Evolutionary conservation across 2,113 vertebrate genomes (phyloP), one percentile per base, ranked within the genome.

Genomic region (Xyrauchen texanus): DNA sequence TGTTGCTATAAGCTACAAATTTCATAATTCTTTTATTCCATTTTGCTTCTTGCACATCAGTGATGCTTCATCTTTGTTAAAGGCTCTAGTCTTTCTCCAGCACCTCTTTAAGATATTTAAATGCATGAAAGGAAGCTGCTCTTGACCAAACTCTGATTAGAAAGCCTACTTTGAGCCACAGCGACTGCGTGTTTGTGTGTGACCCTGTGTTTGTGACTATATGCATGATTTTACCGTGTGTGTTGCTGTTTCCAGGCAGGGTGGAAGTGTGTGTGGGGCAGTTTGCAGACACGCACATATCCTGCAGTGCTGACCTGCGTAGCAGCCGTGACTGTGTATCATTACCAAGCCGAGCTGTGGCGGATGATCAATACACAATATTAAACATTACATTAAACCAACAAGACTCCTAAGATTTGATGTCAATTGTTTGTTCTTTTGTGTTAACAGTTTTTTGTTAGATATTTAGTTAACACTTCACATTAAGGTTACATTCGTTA

Each of bases 231-330:
- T 60, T 79, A 51, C 76, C 57, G 21, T 80, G 15, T 81, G 49
- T 81, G 63, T 81, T 79, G 4, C 66, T 88, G 70, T 91, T 86
- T 81, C 57, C 91, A 93, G 92, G 90, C 57, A 2, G 79, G 85
- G 65, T 34, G 21, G 21, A 34, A 3, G 21, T 76, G 71, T 68
- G 65, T 85, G 72, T 83, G 86, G 75, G 71, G 75, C 73, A 63
- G 86, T 78, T 60, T 78, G 55, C 88, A 85, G 66, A 84, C 89
- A 77, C 68, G 83, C 76, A 86, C 88, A 77, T 85, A 85, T 76
- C 86, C 88, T 8, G 88, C 89, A 83, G 64, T 90, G 82, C 69
- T 93, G 79, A 81, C 90, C 78, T 85, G 79, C 49, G 45, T 88
- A 53, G 10, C 88, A 63, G 89, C 91, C 15, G 16, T 88, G 11